These are phyloP conservation scores for Haliclystus octoradiatus DNA, from an alignment of 30 jellyfish, hydroid and myxozoan species.

Conservation along the genomic window DNA sequence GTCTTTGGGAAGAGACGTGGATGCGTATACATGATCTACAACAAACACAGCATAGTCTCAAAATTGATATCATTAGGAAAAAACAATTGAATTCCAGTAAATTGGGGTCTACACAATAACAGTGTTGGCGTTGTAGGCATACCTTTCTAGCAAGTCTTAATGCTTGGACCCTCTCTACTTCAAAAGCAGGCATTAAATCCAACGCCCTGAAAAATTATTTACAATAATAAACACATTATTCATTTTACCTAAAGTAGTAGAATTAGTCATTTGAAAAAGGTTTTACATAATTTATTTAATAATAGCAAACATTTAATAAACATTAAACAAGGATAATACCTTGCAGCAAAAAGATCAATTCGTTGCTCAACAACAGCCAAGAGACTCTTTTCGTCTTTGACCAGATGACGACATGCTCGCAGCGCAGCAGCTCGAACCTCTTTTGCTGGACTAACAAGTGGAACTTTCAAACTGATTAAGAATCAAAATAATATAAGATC, in stretches of 20 bases:
- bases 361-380: slow-evolving; percentile 54
- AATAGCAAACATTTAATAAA: neutral
- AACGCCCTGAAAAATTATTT: slow-evolving; percentile 44
- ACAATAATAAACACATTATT: too few species aligned
- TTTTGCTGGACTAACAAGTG: slow-evolving; percentile 89
- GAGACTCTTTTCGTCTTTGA: slow-evolving; percentile 51
- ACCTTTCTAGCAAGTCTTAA: slow-evolving; percentile 86
- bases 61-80: too few species aligned
- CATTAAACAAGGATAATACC: slow-evolving; percentile 19
- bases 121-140: too few species aligned
- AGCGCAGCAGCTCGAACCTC: slow-evolving; percentile 96
- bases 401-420: slow-evolving; percentile 85
- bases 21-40: slow-evolving; percentile 69
- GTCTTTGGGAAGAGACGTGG: slow-evolving; percentile 79
- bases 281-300: too few species aligned
- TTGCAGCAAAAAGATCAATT: slow-evolving; percentile 60
- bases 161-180: slow-evolving; percentile 95
- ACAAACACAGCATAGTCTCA: too few species aligned
- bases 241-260: too few species aligned
- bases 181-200: slow-evolving; percentile 71
- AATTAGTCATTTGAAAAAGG: too few species aligned
- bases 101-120: too few species aligned
- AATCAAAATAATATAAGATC: neutral
- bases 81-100: too few species aligned
- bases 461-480: slow-evolving; percentile 49